phyloP scores from a whole-genome alignment of 2,797 vertebrate genomes.

The Sebastes kiyomatsui region DNA sequence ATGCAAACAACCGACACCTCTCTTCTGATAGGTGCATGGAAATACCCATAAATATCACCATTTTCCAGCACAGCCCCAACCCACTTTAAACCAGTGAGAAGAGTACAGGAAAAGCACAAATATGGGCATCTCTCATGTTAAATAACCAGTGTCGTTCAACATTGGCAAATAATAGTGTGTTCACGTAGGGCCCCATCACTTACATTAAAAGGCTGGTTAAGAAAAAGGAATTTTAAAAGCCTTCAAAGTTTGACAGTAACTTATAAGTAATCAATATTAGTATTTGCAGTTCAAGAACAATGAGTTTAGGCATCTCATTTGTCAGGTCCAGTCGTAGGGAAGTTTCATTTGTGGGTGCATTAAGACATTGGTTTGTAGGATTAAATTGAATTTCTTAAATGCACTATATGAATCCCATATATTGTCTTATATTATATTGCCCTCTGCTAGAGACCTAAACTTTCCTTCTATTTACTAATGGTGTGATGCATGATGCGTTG shows the following conservation, averaged over 20 bases:
- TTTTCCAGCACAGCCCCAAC: background rate
- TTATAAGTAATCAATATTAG: background rate
- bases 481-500: constrained; percentile 27
- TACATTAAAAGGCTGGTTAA: background rate
- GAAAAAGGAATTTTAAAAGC: background rate
- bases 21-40: background rate
- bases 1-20: too few species aligned
- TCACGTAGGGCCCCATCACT: background rate
- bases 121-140: background rate
- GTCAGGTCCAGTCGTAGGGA: background rate
- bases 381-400: constrained; percentile 3
- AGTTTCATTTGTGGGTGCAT: background rate
- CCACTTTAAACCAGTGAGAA: background rate
- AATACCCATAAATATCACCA: background rate
- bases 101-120: background rate
- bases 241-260: background rate
- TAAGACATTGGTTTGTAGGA: constrained; percentile 3
- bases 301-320: background rate
- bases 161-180: background rate
- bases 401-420: background rate
- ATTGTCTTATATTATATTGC: background rate
- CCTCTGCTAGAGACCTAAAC: background rate
- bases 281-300: background rate
- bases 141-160: background rate
- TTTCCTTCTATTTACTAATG: constrained; percentile 29